phyloP scores from a whole-genome alignment of 2,113 vertebrate species.

The Origma solitaria region DNA sequence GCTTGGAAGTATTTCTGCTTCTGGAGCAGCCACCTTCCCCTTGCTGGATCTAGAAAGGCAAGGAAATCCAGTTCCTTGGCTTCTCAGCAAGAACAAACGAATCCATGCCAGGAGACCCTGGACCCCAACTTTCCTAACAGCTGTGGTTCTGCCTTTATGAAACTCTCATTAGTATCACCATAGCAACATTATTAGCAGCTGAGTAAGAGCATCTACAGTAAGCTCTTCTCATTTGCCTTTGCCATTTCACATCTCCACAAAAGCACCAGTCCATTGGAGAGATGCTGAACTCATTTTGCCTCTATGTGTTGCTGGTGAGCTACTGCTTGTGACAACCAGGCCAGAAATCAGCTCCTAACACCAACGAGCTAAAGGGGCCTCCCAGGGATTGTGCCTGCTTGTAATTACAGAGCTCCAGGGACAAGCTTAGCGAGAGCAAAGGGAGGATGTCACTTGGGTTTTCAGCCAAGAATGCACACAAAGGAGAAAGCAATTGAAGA shows the following conservation, averaged over 20 bases:
- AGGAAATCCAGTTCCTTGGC: neutral
- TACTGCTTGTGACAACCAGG: neutral
- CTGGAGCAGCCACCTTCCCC: neutral
- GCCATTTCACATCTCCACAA: neutral
- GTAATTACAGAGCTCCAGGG: neutral
- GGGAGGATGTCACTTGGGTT: neutral
- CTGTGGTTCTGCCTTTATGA: neutral
- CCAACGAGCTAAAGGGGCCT: neutral
- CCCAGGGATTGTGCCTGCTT: fast-evolving
- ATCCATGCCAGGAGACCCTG: neutral
- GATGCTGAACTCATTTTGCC: neutral
- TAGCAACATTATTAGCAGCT: constrained; percentile 32
- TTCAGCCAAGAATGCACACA: neutral
- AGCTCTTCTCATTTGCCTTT: neutral
- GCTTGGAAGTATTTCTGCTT: neutral
- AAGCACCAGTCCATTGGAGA: neutral
- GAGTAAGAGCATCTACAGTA: neutral
- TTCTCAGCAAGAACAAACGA: neutral
- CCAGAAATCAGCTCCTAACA: neutral
- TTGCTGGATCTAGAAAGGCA: neutral
- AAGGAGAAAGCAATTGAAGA: neutral
- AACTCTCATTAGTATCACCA: neutral
- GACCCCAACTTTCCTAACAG: neutral
- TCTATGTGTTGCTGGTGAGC: neutral
- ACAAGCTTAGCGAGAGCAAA: neutral